Base-by-base conservation (phyloP, 1,140 invertebrate species). In the Drosophila suzukii region DNA sequence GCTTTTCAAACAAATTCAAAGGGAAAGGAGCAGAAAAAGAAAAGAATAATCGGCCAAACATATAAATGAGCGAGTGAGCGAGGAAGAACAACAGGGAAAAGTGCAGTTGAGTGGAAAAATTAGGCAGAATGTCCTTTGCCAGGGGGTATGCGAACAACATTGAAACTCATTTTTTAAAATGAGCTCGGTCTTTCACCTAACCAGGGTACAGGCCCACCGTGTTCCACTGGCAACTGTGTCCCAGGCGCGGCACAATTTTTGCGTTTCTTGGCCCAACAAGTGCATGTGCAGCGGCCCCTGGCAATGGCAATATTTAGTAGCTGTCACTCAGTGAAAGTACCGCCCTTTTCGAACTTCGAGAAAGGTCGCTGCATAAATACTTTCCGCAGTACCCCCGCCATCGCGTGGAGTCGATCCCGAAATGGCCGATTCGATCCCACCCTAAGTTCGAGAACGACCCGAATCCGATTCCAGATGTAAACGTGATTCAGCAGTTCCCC, bases 71-170 rank as follows among this genome's bases (percentile, higher is more conserved):
- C 61, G 67, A 76, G 62, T 32, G 41, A 43, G 30, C 20, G 11
- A 15, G 44, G 36, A 71, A 43, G 67, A 86, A 89, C 68, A 63
- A 76, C 63, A 71, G 75, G 70, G 55, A 58, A 84, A 65, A 75
- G 80, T 91, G 81, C 83, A 91, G 59, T 88, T 85, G 59, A 85
- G 71, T 84, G 89, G 84, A 91, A 91, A 90, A 91, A 89, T 84
- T 84, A 91, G 89, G 71, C 81, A 84, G 62, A 84, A 78, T 80
- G 75, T 84, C 75, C 65, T 76, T 84, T 84, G 27, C 46, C 60
- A 24, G 60, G 63, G 71, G 63, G 71, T 73, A 39, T 49, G 20
- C 12, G 51, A 72, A 17, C 65, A 27, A 46, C 60, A 58, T 46
- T 67, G 53, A 61, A 78, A 68, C 55, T 61, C 61, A 84, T 80